phyloP scores from a whole-genome alignment of 1,140 invertebrate species.

The Pemphigus obesinymphae region DNA sequence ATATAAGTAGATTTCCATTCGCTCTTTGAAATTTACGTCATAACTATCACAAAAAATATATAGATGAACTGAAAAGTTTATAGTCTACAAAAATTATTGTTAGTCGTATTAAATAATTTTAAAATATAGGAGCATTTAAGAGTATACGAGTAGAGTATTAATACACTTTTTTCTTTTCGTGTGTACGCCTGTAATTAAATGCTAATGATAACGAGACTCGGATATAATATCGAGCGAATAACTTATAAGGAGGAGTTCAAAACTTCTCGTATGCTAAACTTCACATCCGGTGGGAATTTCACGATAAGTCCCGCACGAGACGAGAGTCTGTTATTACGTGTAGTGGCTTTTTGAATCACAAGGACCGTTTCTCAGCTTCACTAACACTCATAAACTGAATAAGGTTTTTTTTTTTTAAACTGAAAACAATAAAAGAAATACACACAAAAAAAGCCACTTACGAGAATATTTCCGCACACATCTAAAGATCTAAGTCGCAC shows the following conservation, averaged over 20 bases:
- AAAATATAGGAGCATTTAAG: neutral
- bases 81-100: neutral
- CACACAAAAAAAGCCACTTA: neutral
- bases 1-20: neutral
- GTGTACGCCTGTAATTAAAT: constrained; percentile 22
- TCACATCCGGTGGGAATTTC: constrained; percentile 29
- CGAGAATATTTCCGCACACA: neutral
- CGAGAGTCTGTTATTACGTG: constrained; percentile 18
- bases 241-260: constrained; percentile 18
- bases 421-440: constrained; percentile 14
- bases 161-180: neutral
- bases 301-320: constrained; percentile 24
- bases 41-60: neutral
- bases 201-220: constrained; percentile 40
- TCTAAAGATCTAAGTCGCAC: neutral
- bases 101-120: neutral
- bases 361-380: neutral
- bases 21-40: neutral
- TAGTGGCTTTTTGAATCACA: constrained; percentile 30
- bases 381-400: constrained; percentile 11
- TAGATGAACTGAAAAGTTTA: too few species aligned
- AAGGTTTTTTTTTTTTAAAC: constrained; percentile 6
- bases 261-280: constrained; percentile 36
- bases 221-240: constrained; percentile 37
- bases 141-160: neutral